These are phyloP conservation scores for Zonitis immaculata DNA, from an alignment of 2,888 invertebrate species.

Conservation along the genomic window DNA sequence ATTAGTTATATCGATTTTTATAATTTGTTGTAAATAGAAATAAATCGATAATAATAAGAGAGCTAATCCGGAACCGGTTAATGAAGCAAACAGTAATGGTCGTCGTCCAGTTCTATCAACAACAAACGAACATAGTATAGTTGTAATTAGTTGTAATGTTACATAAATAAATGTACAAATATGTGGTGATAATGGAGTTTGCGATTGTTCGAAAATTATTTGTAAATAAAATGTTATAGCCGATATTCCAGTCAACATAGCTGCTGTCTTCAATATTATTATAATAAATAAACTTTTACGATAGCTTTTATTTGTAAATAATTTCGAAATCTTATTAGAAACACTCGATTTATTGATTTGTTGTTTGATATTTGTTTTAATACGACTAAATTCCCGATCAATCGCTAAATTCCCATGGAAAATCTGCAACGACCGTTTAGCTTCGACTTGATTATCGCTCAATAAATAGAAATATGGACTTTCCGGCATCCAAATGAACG, in stretches of 20 bases:
- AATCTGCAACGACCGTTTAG: neutral
- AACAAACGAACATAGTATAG: constrained; percentile 52
- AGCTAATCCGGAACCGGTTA: neutral
- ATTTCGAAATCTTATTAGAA: neutral
- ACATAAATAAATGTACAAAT: neutral
- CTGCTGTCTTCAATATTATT: constrained; percentile 23
- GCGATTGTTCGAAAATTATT: constrained; percentile 46
- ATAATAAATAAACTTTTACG: constrained; percentile 3
- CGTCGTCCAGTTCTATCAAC: constrained; percentile 52
- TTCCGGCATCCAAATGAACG: constrained; percentile 9
- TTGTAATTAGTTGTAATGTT: constrained; percentile 50
- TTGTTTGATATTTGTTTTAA: neutral
- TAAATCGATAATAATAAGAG: neutral
- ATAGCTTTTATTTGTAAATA: constrained; percentile 3
- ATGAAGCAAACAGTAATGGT: constrained; percentile 39
- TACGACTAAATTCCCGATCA: constrained; percentile 4
- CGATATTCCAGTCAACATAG: constrained; percentile 57
- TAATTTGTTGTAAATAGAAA: neutral
- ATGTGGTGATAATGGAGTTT: neutral
- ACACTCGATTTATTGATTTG: no score
- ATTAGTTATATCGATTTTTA: neutral
- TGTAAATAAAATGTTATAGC: constrained; percentile 60
- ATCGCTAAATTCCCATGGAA: neutral
- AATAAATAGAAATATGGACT: constrained; percentile 10
- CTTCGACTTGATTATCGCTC: neutral